A percentile compares a stretch with the other conserved stretches of the same genome.
Evolutionary conservation across 2,888 invertebrate species (phyloP).

Genomic region (Bugulina stolonifera): DNA sequence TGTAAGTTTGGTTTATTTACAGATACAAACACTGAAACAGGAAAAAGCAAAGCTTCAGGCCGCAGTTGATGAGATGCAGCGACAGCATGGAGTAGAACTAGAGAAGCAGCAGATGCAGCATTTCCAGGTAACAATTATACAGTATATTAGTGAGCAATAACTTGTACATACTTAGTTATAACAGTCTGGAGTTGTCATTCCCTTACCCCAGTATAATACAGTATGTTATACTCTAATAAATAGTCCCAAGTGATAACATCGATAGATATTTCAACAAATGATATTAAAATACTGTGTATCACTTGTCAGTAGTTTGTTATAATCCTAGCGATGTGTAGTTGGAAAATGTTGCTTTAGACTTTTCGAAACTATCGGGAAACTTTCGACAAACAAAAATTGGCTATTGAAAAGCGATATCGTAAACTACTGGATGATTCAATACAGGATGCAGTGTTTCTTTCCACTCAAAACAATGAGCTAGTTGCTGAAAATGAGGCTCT

Average conservation of each 20-base stretch:
- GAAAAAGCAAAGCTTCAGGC: constrained; percentile 39
- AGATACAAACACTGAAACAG: constrained; percentile 42
- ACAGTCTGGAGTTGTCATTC: too few relatives aligned
- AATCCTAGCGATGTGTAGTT: too few relatives aligned
- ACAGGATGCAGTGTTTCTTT: constrained; percentile 47
- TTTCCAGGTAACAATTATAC: constrained; percentile 45
- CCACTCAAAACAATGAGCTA: constrained; percentile 43
- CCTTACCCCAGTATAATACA: too few relatives aligned
- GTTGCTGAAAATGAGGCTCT: constrained; percentile 40
- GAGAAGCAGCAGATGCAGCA: constrained; percentile 48
- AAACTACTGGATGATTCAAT: constrained; percentile 44
- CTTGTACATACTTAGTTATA: too few relatives aligned
- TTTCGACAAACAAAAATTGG: constrained; percentile 49
- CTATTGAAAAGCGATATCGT: constrained; percentile 45
- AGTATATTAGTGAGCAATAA: too few relatives aligned
- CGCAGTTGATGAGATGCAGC: constrained; percentile 41
- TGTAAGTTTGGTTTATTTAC: too few relatives aligned
- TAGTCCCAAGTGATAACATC: too few relatives aligned
- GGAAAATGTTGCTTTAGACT: too few relatives aligned
- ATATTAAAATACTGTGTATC: too few relatives aligned
- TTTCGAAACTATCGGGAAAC: constrained; percentile 47
- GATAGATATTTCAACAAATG: too few relatives aligned
- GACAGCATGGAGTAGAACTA: constrained; percentile 43
- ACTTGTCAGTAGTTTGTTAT: too few relatives aligned
- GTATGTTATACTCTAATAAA: too few relatives aligned